A percentile compares a stretch with the other conserved stretches of the same genome.
phyloP scores from a whole-genome alignment of 1,140 invertebrate species.

The Pseudomyrmex flavicornis region DNA sequence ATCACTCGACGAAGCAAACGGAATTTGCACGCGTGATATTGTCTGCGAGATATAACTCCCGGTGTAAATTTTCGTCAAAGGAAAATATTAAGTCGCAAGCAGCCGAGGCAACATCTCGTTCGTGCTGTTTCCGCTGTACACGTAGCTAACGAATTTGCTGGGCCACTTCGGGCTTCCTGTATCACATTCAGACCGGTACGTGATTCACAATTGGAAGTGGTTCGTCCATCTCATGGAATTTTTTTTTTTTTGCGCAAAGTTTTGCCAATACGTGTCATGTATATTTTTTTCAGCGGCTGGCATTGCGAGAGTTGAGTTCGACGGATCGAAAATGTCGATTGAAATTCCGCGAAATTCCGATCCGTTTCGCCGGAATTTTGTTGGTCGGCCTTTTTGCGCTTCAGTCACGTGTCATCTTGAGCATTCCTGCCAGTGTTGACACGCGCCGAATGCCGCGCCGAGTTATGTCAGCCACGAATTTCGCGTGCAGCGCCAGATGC shows the following conservation, averaged over 20 bases:
- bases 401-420: not conserved
- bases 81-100: conserved; percentile 13
- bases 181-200: conserved; percentile 28
- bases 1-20: not conserved
- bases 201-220: conserved; percentile 47
- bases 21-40: not conserved
- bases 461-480: no score
- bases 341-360: conserved; percentile 32
- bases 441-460: not conserved
- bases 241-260: conserved; percentile 43
- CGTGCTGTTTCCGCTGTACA: not conserved
- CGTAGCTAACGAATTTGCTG: conserved; percentile 24
- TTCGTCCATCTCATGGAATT: not conserved
- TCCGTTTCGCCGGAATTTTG: conserved; percentile 5
- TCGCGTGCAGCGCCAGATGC: no score
- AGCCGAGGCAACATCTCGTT: not conserved
- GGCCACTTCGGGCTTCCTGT: not conserved
- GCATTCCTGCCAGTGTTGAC: conserved; percentile 2
- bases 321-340: not conserved
- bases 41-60: not conserved
- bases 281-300: conserved; percentile 23
- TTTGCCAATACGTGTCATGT: conserved; percentile 24
- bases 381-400: conserved; percentile 18
- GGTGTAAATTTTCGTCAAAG: not conserved
- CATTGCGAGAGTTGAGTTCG: conserved; percentile 26